phyloP scores from a whole-genome alignment of 2,888 invertebrate species.

The Pristionchus exspectatus region DNA sequence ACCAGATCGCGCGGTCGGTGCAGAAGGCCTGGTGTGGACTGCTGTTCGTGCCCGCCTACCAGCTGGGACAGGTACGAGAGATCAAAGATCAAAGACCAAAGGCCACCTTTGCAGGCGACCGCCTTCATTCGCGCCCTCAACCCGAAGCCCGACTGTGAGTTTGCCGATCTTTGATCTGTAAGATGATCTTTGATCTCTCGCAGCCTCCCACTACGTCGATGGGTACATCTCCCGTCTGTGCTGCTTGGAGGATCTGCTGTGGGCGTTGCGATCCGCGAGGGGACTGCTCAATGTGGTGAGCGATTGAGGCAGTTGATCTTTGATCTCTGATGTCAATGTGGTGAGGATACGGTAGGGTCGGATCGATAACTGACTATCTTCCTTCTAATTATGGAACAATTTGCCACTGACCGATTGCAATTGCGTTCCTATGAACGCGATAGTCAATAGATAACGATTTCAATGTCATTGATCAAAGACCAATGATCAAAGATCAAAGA shows the following conservation, averaged over 20 bases:
- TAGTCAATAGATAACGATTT: no score
- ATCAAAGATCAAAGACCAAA: constrained; percentile 3
- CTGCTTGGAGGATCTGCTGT: constrained; percentile 51
- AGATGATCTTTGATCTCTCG: constrained; percentile 11
- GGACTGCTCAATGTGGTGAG: constrained; percentile 49
- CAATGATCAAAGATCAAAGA: neutral
- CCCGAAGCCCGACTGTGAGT: constrained; percentile 49
- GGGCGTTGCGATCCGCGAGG: constrained; percentile 48
- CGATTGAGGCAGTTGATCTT: neutral
- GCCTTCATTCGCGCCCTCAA: constrained; percentile 54
- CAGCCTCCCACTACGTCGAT: constrained; percentile 51
- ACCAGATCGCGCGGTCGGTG: constrained; percentile 49
- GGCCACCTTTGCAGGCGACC: constrained; percentile 16
- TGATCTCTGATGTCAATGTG: neutral
- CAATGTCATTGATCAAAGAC: no score
- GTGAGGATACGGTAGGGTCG: neutral
- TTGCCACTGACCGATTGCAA: neutral
- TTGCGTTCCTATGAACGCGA: neutral
- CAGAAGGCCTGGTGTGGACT: constrained; percentile 52
- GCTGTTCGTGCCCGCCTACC: constrained; percentile 53
- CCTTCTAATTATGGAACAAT: no score
- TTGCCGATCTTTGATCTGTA: neutral
- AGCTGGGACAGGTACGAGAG: constrained; percentile 40
- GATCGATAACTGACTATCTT: neutral
- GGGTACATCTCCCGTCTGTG: constrained; percentile 52